Evolutionary conservation across 2,888 invertebrate genomes (phyloP).

Genomic region (Cephus pulcher): DNA sequence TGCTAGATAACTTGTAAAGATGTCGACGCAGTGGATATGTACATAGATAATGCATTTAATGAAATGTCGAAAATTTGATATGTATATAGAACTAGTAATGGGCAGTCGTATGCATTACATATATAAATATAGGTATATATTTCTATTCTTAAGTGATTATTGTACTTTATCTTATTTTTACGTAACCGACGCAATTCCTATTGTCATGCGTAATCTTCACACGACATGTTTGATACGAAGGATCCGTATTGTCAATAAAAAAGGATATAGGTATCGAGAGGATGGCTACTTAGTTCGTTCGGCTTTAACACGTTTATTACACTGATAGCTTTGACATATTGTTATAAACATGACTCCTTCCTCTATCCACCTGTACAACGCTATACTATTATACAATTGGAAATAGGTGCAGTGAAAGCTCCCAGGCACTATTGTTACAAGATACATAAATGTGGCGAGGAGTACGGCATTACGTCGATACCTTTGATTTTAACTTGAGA

Average conservation of each 20-base stretch:
- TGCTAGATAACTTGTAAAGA: neutral
- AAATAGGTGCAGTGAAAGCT: neutral
- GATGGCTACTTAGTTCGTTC: neutral
- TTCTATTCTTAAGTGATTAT: neutral
- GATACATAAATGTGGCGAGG: neutral
- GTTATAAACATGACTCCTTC: conserved; percentile 34
- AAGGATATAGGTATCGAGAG: neutral
- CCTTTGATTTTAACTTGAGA: neutral
- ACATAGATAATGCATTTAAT: neutral
- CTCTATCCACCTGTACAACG: conserved; percentile 24
- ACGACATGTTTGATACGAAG: neutral
- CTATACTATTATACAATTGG: neutral
- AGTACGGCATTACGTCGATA: neutral
- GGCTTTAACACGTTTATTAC: conserved; percentile 13
- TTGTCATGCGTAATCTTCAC: neutral
- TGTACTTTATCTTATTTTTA: neutral
- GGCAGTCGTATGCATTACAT: neutral
- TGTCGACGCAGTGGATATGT: neutral
- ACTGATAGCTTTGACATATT: conserved; percentile 20
- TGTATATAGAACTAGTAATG: conserved; percentile 1
- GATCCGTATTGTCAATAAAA: neutral
- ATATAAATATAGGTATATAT: neutral
- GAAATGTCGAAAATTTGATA: neutral
- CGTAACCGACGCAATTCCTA: neutral
- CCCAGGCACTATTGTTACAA: neutral